Base-by-base conservation (phyloP, 2,797 vertebrate genomes). In the Melanotaenia boesemani region DNA sequence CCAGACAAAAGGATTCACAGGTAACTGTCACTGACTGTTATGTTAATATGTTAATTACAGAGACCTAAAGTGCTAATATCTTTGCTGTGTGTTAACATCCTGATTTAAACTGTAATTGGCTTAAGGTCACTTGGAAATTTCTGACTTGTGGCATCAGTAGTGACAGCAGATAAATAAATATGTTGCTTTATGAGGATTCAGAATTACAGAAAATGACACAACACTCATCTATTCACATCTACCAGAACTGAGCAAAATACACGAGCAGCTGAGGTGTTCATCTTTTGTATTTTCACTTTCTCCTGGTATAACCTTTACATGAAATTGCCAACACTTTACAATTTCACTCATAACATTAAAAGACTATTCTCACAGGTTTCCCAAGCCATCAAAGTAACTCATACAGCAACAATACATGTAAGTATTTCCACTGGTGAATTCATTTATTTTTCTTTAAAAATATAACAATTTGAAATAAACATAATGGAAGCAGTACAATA, bases 361-460 rank as follows among this genome's bases (percentile, higher is more conserved):
- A 10, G 48, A 11, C 3, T 22, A 8, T 52, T 11, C n/a, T 20
- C 18, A 4, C 10, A 22, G 4, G n/a, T 20, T 22, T 10, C n/a
- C 16, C 39, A 9, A 10, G 1, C 11, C 41, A 60, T 61, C 4
- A 50, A 36, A 76, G 55, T 6, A 60, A 62, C 44, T 6, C 32
- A 58, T 55, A 60, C 28, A 60, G 50, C 34, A 18, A 2, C 41
- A 72, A 50, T 7, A 6, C 8, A 59, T 71, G 48, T 63, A 22
- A 69, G 48, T 64, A 72, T 63, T 68, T 80, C 36, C 64, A 52
- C 36, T 60, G 50, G 76, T 83, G 24, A 57, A 77, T 87, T 88
- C 82, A 74, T 74, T 83, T 58, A 63, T 69, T 73, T 67, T 85
- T 74, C 88, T 91, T 86, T 91, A 89, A 94, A 94, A 94, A 92